A percentile compares a stretch with the other conserved stretches of the same genome.
Conservation (phyloP, 2,797 vertebrate species). For the Intellagama lesueurii region DNA sequence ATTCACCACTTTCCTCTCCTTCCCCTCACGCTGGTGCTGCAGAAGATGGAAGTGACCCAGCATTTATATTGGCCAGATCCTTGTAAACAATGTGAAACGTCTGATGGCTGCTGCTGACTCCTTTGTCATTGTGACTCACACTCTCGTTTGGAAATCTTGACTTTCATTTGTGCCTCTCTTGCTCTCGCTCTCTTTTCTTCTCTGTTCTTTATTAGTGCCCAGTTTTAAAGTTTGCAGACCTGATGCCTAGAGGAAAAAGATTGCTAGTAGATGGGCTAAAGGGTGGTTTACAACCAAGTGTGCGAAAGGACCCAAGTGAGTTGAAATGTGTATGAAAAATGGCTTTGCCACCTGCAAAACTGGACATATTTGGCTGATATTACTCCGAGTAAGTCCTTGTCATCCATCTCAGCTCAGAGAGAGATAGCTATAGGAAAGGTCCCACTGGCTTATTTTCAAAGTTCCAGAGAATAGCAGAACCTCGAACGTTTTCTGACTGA, state of each 20-base stretch:
- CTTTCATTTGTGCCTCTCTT: constrained; percentile 41
- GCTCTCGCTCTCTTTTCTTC: neutral
- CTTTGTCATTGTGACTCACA: constrained; percentile 49
- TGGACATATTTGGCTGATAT: too few relatives aligned
- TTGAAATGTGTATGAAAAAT: too few relatives aligned
- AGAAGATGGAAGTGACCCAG: constrained; percentile 47
- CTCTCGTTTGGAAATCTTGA: constrained; percentile 64
- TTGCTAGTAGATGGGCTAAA: neutral
- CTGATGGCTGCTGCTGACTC: constrained; percentile 50
- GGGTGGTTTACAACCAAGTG: neutral
- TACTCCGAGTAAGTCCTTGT: too few relatives aligned
- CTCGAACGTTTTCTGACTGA: neutral
- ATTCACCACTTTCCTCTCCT: neutral
- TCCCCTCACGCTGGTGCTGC: constrained; percentile 21
- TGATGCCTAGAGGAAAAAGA: neutral
- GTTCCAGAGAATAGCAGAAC: neutral
- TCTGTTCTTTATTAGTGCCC: constrained; percentile 18
- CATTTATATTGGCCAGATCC: constrained; percentile 52
- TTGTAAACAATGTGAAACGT: constrained; percentile 58
- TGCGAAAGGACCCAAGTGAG: neutral
- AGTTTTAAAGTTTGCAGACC: neutral
- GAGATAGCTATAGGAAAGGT: neutral
- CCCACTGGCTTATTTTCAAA: neutral
- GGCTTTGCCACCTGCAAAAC: too few relatives aligned
- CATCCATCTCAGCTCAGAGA: neutral